These are phyloP conservation scores for Caerostris extrusa DNA, from an alignment of 1,140 invertebrate genomes.

Conservation along the genomic window DNA sequence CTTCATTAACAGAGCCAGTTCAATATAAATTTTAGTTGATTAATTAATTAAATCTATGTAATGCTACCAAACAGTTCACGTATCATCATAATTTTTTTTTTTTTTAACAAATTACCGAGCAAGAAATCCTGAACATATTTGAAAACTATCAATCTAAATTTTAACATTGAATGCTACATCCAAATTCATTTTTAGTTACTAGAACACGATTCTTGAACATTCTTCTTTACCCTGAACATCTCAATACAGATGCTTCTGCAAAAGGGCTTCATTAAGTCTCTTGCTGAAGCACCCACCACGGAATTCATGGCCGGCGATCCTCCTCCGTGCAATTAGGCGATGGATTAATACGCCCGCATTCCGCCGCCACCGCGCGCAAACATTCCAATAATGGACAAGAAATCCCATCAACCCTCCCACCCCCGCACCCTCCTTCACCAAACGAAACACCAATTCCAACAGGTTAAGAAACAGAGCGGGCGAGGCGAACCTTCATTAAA, in stretches of 20 bases:
- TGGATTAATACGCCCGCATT: slow-evolving; percentile 8
- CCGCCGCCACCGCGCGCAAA: background rate
- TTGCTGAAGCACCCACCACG: background rate
- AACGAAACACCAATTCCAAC: slow-evolving; percentile 38
- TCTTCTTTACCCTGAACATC: no score
- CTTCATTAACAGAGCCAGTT: no score
- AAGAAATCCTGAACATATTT: no score
- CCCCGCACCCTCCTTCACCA: background rate
- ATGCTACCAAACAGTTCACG: no score
- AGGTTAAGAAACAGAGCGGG: background rate
- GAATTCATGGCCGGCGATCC: background rate
- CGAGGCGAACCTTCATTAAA: slow-evolving; percentile 11
- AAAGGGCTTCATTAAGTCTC: background rate
- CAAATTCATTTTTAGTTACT: no score
- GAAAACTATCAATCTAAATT: no score
- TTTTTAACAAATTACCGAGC: no score
- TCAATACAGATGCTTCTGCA: background rate
- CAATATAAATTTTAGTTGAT: no score
- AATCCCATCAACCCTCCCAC: background rate
- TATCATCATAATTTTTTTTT: no score
- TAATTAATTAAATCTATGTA: no score
- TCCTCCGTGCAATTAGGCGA: slow-evolving; percentile 11
- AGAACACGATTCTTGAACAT: no score
- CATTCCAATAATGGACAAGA: slow-evolving; percentile 26
- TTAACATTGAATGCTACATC: no score